Base-by-base conservation (phyloP, 1,140 invertebrate species). In the Calosoma granatense region DNA sequence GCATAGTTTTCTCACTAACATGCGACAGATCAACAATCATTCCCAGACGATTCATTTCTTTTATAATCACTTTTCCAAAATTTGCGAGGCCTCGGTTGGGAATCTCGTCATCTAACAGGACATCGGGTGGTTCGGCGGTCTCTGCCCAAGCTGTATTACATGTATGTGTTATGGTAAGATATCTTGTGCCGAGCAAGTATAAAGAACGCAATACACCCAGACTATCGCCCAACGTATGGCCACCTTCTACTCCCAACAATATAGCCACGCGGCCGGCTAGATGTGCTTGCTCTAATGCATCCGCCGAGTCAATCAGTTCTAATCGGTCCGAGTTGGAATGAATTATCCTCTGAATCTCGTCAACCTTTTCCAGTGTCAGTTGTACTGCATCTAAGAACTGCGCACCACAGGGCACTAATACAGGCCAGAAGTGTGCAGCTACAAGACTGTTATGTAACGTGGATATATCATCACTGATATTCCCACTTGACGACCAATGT, bases 1-100 rank as follows among this genome's bases (percentile, higher is more conserved):
- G 71, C 86, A 89, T 88, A 0, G 86, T 87, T 51, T 78, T 70
- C 51, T 84, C 77, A 0, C 85, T 86, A 0, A 87, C 83, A 67
- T 89, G 86, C 0, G 86, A 86, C 30, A 90, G 74, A 68, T 90
- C 88, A 15, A 90, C 81, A 30, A 90, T 69, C 86, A 90, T 90
- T 1, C 88, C 88, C 19, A 87, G 67, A 47, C 84, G 74, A 64
- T 86, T 86, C 69, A 87, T 75, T 66, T 87, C 84, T 56, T 73
- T 76, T 2, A 86, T 78, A 20, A 86, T 78, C 1, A 76, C 78
- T 77, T 85, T 70, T 0, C 71, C 75, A 51, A 71, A 75, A 20
- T 26, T 39, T 23, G 14, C 21, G 15, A 56, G 41, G 22, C 39
- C 41, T 4, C 41, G 9, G 17, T 47, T 47, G 3, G 41, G 41